These are phyloP conservation scores for Stenodema calcarata DNA, from an alignment of 2,888 invertebrate species.

Conservation along the genomic window DNA sequence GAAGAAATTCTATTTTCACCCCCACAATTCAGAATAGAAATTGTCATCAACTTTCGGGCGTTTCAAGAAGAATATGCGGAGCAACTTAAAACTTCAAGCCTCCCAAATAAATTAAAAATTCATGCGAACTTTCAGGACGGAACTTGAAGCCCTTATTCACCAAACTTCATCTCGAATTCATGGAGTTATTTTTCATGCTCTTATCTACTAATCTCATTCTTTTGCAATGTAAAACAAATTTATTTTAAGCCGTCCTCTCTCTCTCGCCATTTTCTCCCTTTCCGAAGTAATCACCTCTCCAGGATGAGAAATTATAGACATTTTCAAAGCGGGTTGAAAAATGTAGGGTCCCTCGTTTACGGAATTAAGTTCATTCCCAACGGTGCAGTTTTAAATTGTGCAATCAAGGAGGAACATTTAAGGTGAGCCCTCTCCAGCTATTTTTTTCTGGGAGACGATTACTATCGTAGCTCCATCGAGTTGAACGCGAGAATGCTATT, in stretches of 20 bases:
- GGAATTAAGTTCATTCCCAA: conserved; percentile 19
- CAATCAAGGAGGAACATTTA: conserved; percentile 27
- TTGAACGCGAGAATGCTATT: too few relatives aligned
- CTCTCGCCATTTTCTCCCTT: background rate
- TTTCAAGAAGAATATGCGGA: background rate
- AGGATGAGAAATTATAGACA: conserved; percentile 23
- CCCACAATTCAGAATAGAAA: background rate
- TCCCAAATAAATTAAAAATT: conserved; percentile 18
- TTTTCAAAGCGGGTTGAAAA: conserved; percentile 28
- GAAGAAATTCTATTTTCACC: too few relatives aligned
- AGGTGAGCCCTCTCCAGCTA: background rate
- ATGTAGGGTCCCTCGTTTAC: conserved; percentile 11
- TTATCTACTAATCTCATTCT: conserved; percentile 35
- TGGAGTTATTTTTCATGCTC: conserved; percentile 26
- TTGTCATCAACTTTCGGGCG: background rate
- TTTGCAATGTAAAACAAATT: conserved; percentile 44
- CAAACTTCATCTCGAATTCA: conserved; percentile 30
- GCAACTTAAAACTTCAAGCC: background rate
- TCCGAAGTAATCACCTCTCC: conserved; percentile 26
- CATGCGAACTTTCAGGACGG: background rate
- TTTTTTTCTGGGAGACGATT: background rate
- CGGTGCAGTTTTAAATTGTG: conserved; percentile 36
- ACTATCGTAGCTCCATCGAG: background rate
- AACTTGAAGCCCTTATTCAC: background rate
- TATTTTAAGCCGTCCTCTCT: conserved; percentile 19